phyloP scores from a whole-genome alignment of 2,888 invertebrate species.

The Tuta absoluta region DNA sequence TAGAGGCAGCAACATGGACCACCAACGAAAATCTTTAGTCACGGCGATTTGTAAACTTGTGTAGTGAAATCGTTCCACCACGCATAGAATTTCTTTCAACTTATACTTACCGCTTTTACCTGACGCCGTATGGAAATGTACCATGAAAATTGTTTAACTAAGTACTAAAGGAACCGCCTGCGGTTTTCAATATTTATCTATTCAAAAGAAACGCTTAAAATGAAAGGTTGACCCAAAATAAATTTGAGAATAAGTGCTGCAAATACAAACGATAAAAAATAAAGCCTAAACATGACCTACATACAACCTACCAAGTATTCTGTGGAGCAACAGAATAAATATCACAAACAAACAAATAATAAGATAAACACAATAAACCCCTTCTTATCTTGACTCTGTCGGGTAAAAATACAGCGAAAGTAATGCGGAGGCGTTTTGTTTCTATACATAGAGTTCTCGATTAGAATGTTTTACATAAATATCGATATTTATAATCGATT shows the following conservation, averaged over 20 bases:
- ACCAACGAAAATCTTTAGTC: neutral
- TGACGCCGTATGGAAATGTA: neutral
- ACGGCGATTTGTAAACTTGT: neutral
- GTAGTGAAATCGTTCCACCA: constrained; percentile 1
- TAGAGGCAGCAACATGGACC: neutral
- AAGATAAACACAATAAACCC: neutral
- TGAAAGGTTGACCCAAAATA: too few species aligned
- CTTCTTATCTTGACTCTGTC: neutral
- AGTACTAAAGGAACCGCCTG: neutral
- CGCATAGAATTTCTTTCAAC: neutral
- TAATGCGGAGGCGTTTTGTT: constrained; percentile 17
- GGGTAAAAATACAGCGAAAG: constrained; percentile 10
- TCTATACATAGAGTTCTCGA: constrained; percentile 12
- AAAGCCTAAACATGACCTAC: too few species aligned
- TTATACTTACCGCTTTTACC: constrained; percentile 1
- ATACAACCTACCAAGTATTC: too few species aligned
- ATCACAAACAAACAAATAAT: neutral
- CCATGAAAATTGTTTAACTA: neutral
- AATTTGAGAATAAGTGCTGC: too few species aligned
- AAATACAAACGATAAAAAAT: too few species aligned
- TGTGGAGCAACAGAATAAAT: neutral
- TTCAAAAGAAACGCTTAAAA: too few species aligned
- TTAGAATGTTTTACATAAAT: constrained; percentile 6
- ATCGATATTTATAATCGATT: constrained; percentile 18
- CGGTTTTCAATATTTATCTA: neutral